Evolutionary conservation across 2,113 vertebrate species (phyloP).

Genomic region (Myxocyprinus asiaticus): DNA sequence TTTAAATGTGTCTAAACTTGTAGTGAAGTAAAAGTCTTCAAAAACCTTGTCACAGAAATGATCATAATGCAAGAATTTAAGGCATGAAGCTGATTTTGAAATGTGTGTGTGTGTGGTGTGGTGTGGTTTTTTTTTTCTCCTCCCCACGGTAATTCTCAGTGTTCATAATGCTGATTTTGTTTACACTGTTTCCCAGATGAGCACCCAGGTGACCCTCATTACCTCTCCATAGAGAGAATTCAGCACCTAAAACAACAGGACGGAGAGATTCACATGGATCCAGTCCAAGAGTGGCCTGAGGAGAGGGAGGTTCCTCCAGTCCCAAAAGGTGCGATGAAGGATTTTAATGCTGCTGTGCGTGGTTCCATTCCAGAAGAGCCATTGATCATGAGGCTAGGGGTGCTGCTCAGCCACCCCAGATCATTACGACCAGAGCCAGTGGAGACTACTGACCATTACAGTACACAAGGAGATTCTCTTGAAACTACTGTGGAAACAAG

Average conservation of each 20-base stretch:
- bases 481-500: no score
- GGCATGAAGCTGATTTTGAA: no score
- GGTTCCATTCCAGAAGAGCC: neutral
- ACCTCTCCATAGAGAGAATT: conserved; percentile 78
- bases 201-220: conserved; percentile 67
- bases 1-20: no score
- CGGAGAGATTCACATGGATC: conserved; percentile 64
- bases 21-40: no score
- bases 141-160: no score
- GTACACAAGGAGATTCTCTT: neutral
- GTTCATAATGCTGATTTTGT: no score
- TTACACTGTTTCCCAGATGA: conserved; percentile 58
- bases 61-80: no score
- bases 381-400: conserved; percentile 63
- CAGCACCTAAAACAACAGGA: conserved; percentile 78
- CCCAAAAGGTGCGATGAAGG: accelerated
- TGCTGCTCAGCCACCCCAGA: conserved; percentile 76
- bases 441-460: conserved; percentile 56
- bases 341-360: neutral
- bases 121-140: no score
- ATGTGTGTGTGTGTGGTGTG: no score
- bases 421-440: conserved; percentile 55
- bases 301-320: accelerated
- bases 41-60: no score
- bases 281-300: conserved; percentile 28